phyloP scores from a whole-genome alignment of 2,888 invertebrate species.

The Orchesellides sinensis region DNA sequence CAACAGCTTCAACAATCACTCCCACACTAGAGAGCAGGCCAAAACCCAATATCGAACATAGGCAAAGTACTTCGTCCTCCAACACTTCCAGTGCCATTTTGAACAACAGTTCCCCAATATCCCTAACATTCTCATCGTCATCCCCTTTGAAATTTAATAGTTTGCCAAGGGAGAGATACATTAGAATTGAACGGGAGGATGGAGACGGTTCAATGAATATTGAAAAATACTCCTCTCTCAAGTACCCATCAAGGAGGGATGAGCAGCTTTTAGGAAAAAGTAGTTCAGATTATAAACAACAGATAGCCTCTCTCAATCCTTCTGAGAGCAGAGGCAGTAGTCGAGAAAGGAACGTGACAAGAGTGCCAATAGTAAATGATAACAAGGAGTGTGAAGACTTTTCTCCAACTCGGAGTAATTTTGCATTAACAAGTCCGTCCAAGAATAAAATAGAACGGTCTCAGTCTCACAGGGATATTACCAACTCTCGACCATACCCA shows the following conservation, averaged over 20 bases:
- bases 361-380: constrained; percentile 60
- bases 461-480: constrained; percentile 68
- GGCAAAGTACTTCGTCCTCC: background rate
- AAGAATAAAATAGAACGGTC: constrained; percentile 64
- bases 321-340: background rate
- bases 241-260: constrained; percentile 39
- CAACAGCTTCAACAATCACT: background rate
- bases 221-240: constrained; percentile 51
- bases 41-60: background rate
- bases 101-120: constrained; percentile 53
- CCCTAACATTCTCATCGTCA: constrained; percentile 44
- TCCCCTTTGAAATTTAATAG: constrained; percentile 66
- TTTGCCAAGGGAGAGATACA: constrained; percentile 67
- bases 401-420: constrained; percentile 37
- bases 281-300: constrained; percentile 1
- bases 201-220: constrained; percentile 46
- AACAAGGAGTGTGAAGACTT: constrained; percentile 47
- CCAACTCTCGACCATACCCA: constrained; percentile 51
- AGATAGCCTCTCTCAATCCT: background rate
- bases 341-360: constrained; percentile 53
- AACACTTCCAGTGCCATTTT: constrained; percentile 49
- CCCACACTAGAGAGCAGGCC: background rate
- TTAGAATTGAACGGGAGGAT: constrained; percentile 67
- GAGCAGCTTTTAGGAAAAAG: constrained; percentile 43
- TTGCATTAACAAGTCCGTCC: constrained; percentile 32